Conservation (phyloP, 2,113 vertebrate genomes). For the Myodes glareolus region DNA sequence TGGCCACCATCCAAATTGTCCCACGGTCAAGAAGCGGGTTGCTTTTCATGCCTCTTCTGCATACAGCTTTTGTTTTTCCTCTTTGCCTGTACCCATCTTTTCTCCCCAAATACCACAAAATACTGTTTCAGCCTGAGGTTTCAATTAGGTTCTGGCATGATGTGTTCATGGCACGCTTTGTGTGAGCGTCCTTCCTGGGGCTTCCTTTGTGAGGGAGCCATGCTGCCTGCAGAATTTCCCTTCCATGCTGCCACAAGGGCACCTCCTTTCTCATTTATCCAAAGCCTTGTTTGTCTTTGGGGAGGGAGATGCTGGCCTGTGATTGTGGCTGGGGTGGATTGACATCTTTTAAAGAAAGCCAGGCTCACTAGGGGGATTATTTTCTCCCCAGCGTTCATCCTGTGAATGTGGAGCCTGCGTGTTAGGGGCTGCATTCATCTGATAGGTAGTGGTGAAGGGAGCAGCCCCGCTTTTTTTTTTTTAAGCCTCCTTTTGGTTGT, state of each 20-base stretch:
- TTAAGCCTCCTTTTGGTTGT: constrained; percentile 2
- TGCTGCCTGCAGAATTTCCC: not conserved
- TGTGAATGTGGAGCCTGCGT: not conserved
- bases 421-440: constrained; percentile 47
- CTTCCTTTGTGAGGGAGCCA: constrained; percentile 10
- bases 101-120: not conserved
- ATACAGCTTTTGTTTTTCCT: constrained; percentile 49
- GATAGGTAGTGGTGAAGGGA: constrained; percentile 62
- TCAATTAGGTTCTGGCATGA: constrained; percentile 52
- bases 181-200: constrained; percentile 9
- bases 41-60: not conserved
- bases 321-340: constrained; percentile 58
- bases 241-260: constrained; percentile 44
- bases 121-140: constrained; percentile 55
- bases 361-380: constrained; percentile 42
- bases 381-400: constrained; percentile 3
- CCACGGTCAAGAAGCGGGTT: constrained; percentile 53
- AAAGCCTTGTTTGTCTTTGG: constrained; percentile 61
- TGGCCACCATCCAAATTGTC: constrained; percentile 64
- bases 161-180: constrained; percentile 51
- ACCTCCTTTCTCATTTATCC: constrained; percentile 69
- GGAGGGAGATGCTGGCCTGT: constrained; percentile 55
- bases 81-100: constrained; percentile 7
- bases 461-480: not conserved
- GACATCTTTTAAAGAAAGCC: constrained; percentile 72